Evolutionary conservation across 2,113 vertebrate species (phyloP).

Genomic region (Diphyllodes magnificus): DNA sequence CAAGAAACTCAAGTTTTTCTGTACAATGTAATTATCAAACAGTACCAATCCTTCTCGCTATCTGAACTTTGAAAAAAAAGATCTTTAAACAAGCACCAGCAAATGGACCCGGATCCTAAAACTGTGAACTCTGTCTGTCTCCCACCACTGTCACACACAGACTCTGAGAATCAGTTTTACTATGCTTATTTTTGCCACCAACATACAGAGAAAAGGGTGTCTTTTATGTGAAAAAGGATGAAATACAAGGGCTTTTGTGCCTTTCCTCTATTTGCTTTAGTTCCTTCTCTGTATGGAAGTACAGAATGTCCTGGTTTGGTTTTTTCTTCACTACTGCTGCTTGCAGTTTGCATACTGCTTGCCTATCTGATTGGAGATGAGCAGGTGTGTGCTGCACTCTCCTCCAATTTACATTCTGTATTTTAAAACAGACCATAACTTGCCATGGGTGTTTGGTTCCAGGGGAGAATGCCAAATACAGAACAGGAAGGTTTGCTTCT

Average conservation of each 20-base stretch:
- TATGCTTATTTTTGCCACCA: background rate
- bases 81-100: background rate
- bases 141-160: background rate
- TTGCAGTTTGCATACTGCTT: constrained; percentile 3
- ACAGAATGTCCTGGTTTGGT: background rate
- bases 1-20: background rate
- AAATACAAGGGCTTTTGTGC: background rate
- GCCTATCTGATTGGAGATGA: constrained; percentile 41
- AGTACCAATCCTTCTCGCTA: background rate
- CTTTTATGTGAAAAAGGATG: background rate
- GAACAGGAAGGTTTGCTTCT: constrained; percentile 52
- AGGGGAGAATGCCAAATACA: constrained; percentile 40
- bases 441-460: constrained; percentile 7
- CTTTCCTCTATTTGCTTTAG: background rate
- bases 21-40: background rate
- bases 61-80: background rate
- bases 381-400: constrained; percentile 37
- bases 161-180: background rate
- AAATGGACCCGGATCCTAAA: background rate
- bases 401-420: constrained; percentile 24
- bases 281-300: background rate
- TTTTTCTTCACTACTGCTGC: background rate
- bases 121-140: background rate
- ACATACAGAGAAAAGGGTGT: background rate
- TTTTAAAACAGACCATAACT: constrained; percentile 51